Evolutionary conservation across 1,140 invertebrate genomes (phyloP).

Genomic region (Arctopsyche grandis): DNA sequence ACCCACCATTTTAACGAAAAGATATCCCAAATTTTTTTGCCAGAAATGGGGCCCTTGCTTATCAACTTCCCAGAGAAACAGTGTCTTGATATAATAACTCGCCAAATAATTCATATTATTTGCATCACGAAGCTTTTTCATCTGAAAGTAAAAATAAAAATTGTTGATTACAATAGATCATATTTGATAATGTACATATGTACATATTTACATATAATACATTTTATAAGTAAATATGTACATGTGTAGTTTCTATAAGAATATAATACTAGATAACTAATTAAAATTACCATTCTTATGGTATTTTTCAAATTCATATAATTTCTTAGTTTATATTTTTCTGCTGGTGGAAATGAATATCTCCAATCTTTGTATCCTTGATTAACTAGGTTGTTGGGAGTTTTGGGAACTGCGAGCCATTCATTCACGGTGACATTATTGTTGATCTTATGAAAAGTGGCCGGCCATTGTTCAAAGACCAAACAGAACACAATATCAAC

Average conservation of each 20-base stretch:
- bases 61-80: slow-evolving; percentile 6
- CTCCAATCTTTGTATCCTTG: not conserved
- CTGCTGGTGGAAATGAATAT: slow-evolving; percentile 10
- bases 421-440: not conserved
- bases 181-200: too few species aligned
- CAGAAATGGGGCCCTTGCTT: not conserved
- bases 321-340: not conserved
- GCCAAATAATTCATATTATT: not conserved
- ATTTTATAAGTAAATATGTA: too few species aligned
- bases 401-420: slow-evolving; percentile 20
- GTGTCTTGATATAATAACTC: slow-evolving; percentile 22
- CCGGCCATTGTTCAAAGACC: not conserved
- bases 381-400: not conserved
- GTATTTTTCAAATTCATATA: not conserved
- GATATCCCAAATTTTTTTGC: not conserved
- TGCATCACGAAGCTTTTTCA: not conserved
- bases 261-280: too few species aligned
- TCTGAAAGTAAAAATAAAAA: slow-evolving; percentile 3
- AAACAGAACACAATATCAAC: slow-evolving; percentile 11
- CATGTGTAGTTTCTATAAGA: too few species aligned
- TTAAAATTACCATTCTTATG: slow-evolving; percentile 26
- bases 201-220: too few species aligned
- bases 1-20: slow-evolving; percentile 6
- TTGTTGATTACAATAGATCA: not conserved
- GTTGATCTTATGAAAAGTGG: not conserved